These are phyloP conservation scores for Bathynomus jamesi DNA, from an alignment of 1,140 invertebrate genomes.

Conservation along the genomic window DNA sequence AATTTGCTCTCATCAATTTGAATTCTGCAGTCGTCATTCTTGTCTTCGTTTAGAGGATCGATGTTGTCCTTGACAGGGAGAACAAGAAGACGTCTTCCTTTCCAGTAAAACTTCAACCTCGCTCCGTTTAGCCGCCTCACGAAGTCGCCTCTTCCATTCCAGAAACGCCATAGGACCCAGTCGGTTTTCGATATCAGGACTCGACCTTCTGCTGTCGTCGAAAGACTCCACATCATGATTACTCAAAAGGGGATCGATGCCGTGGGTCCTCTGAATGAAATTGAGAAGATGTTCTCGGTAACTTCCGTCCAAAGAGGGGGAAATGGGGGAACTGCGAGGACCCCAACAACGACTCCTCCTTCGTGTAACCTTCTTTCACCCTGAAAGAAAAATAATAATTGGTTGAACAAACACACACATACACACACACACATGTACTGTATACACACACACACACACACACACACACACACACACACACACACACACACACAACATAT, in stretches of 20 bases:
- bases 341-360: neutral
- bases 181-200: constrained; percentile 21
- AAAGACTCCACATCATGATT: constrained; percentile 13
- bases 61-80: neutral
- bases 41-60: neutral
- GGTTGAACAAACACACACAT: no score
- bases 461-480: no score
- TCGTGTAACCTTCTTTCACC: neutral
- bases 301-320: neutral
- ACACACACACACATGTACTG: no score
- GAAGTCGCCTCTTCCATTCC: constrained; percentile 22
- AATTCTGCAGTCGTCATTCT: neutral
- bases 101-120: constrained; percentile 11
- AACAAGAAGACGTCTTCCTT: constrained; percentile 7
- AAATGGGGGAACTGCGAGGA: neutral
- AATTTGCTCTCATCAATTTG: neutral
- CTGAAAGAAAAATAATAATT: no score
- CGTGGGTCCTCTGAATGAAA: constrained; percentile 14
- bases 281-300: constrained; percentile 26
- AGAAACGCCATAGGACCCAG: constrained; percentile 16
- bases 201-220: constrained; percentile 16
- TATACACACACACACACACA: no score
- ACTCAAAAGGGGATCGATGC: constrained; percentile 16
- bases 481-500: no score
- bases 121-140: constrained; percentile 16